Conservation (phyloP, 2,888 invertebrate species). For the Acleris laterana region DNA sequence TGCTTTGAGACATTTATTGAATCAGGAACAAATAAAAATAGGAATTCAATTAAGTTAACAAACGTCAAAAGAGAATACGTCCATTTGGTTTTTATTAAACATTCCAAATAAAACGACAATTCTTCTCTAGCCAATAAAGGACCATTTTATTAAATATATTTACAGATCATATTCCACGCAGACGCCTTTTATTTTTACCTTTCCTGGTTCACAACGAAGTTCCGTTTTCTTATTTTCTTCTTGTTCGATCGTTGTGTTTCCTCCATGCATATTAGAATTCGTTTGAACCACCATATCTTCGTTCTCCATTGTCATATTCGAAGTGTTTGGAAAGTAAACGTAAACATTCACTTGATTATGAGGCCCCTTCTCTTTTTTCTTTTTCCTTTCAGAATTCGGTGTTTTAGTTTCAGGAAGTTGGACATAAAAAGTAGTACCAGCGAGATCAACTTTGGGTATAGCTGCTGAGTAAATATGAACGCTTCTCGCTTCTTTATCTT, state of each 20-base stretch:
- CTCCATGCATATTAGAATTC: neutral
- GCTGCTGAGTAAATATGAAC: constrained; percentile 1
- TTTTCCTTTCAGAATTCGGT: neutral
- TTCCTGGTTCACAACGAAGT: neutral
- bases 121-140: neutral
- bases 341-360: constrained; percentile 13
- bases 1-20: no score
- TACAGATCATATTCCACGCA: neutral
- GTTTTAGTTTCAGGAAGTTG: neutral
- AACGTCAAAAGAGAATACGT: no score
- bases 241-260: neutral
- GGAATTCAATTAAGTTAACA: no score
- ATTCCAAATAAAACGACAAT: no score
- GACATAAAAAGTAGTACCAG: constrained; percentile 1
- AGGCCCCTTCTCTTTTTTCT: neutral
- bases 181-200: neutral
- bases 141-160: neutral
- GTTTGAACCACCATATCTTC: neutral
- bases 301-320: neutral
- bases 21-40: no score
- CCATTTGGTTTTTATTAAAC: no score
- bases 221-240: neutral
- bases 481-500: neutral
- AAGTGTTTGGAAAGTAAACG: neutral
- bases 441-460: neutral